Evolutionary conservation across 2,888 invertebrate species (phyloP), one percentile per base, ranked within the genome.

Genomic region (Andrena dorsata): DNA sequence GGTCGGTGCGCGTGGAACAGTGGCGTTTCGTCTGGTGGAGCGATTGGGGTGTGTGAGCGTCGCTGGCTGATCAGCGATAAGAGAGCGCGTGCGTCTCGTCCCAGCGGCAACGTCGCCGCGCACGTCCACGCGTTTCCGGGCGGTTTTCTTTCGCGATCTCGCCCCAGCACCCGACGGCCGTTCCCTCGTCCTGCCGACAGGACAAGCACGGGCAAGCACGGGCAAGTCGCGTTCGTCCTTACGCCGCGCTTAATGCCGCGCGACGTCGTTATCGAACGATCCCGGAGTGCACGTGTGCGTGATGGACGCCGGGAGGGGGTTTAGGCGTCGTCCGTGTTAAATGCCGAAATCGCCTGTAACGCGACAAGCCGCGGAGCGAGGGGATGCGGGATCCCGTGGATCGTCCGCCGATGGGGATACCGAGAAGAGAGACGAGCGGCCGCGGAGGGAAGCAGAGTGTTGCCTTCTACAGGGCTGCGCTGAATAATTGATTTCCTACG

Each of bases 1-100:
- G 83, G 80, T 72, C 56, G 87, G 80, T 75, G 79, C 76, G 74
- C 83, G 76, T 30, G 71, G 88, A 82, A 63, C 84, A 87, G 87
- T 86, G 80, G 66, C 69, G 75, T 77, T 80, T 73, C 77, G 85
- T 72, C 88, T 82, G 74, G 77, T 80, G 69, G 28, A 68, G 66
- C 63, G 65, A 56, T 26, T 30, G 58, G 64, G 70, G 8, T 75
- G 51, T 75, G 51, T 13, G 61, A 66, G 32, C n/a, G 32, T 60
- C 10, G 30, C 26, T 53, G 49, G 20, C 58, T n/a, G 8, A 16
- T 75, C 53, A 7, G 26, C 20, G 75, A 26, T 74, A 69, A 72
- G 63, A 68, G 65, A 77, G 65, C 70, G 83, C 76, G 79, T 76
- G 84, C 78, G 63, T 77, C 51, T 53, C n/a, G 58, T 32, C 53